Conservation (phyloP, 2,797 vertebrate species). For the Cyclopterus lumpus region DNA sequence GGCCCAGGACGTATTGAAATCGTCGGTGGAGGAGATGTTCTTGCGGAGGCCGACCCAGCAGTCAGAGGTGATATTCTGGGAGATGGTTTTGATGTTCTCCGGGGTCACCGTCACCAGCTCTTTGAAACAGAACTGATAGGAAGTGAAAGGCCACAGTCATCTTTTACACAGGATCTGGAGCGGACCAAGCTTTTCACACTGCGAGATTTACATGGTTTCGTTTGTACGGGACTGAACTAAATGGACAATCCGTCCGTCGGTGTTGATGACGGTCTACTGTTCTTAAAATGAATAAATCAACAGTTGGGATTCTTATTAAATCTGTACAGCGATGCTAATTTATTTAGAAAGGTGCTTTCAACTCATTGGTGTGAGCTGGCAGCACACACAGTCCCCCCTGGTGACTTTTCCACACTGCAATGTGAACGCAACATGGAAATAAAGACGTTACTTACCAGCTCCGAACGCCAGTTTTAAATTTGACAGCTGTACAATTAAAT, state of each 20-base stretch:
- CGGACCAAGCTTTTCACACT: not conserved
- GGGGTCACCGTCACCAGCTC: conserved; percentile 76
- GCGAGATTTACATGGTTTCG: not conserved
- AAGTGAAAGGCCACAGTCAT: not conserved
- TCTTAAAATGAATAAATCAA: not conserved
- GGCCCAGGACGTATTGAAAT: conserved; percentile 64
- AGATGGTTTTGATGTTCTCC: conserved; percentile 50
- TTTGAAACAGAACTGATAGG: conserved; percentile 73
- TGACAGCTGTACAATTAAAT: not conserved
- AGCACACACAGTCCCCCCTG: not conserved
- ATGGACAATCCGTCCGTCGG: not conserved
- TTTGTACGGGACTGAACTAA: not conserved
- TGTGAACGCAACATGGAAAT: not conserved
- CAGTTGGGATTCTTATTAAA: not conserved
- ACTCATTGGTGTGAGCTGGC: not conserved
- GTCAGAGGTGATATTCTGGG: conserved; percentile 23
- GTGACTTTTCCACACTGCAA: not conserved
- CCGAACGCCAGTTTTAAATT: not conserved
- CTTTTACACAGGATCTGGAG: too few species aligned
- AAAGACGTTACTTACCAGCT: not conserved
- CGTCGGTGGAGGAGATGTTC: conserved; percentile 14
- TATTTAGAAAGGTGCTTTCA: not conserved
- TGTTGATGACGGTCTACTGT: not conserved
- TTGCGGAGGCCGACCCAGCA: conserved; percentile 82
- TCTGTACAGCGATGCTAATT: not conserved